These are phyloP conservation scores for Hemibagrus guttatus DNA, from an alignment of 2,797 vertebrate species.

Conservation along the genomic window DNA sequence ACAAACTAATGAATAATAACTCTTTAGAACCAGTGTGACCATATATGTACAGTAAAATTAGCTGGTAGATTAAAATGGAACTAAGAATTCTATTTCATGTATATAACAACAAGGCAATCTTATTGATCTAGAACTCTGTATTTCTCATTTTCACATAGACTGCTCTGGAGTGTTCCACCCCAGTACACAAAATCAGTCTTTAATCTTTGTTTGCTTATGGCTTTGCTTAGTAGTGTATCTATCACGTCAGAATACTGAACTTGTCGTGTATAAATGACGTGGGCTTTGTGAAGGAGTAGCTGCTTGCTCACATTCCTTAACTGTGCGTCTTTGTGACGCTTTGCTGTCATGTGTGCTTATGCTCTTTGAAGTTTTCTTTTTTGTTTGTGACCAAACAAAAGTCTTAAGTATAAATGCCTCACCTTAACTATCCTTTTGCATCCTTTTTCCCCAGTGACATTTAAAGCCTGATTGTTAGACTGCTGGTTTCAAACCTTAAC, in stretches of 20 bases:
- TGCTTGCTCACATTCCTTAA: conserved; percentile 43
- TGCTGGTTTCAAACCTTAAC: not conserved
- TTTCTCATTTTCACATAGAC: not conserved
- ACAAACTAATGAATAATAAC: not conserved
- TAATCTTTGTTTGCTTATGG: conserved; percentile 1
- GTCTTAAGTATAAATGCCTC: conserved; percentile 2
- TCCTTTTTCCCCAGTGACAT: not conserved
- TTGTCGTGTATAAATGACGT: conserved; percentile 20
- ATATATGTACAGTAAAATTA: not conserved
- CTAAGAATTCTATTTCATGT: not conserved
- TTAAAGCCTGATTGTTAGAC: not conserved
- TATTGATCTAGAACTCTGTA: not conserved
- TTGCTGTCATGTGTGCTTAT: conserved; percentile 15
- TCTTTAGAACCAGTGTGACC: not conserved
- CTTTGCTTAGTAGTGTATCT: not conserved
- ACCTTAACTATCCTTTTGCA: not conserved
- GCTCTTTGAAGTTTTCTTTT: conserved; percentile 10
- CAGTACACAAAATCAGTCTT: not conserved
- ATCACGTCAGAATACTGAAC: not conserved
- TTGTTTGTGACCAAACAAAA: conserved; percentile 20
- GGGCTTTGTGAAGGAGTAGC: not conserved
- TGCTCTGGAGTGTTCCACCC: conserved; percentile 2
- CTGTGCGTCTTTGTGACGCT: conserved; percentile 30
- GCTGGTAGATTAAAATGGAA: not conserved
- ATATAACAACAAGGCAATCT: not conserved